A percentile compares a stretch with the other conserved stretches of the same genome.
phyloP scores from a whole-genome alignment of 2,113 vertebrate genomes.

The Terrapene triunguis region DNA sequence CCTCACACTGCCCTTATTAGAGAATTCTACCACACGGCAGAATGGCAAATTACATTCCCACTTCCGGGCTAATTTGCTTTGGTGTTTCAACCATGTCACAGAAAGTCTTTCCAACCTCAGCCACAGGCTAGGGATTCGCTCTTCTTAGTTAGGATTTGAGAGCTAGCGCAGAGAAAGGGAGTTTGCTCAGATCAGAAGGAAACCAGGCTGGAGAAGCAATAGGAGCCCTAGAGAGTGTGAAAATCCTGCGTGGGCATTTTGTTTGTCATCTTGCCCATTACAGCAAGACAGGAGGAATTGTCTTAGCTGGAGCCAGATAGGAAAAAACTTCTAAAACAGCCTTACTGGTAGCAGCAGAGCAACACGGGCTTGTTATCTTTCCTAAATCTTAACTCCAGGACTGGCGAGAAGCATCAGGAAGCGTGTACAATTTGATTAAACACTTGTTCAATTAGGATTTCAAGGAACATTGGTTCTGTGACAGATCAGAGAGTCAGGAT shows the following conservation, averaged over 20 bases:
- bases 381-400: background rate
- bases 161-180: constrained; percentile 23
- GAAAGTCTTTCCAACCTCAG: background rate
- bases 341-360: background rate
- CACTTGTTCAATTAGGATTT: background rate
- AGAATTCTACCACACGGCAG: background rate
- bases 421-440: background rate
- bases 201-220: constrained; percentile 1
- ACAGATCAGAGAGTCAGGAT: background rate
- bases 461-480: background rate
- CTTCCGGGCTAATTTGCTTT: background rate
- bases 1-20: fast-evolving
- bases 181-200: background rate
- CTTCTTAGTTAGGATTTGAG: background rate
- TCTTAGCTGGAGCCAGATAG: constrained; percentile 16
- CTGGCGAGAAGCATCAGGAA: background rate
- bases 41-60: background rate
- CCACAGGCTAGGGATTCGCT: background rate
- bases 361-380: background rate
- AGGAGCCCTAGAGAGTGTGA: background rate
- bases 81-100: background rate
- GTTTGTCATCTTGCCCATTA: constrained; percentile 16
- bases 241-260: constrained; percentile 38
- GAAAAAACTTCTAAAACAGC: constrained; percentile 8
- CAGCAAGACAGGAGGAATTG: constrained; percentile 24